A percentile compares a stretch with the other conserved stretches of the same genome.
These are phyloP conservation scores for Uropetala carovei DNA, from an alignment of 2,888 invertebrate species.

Conservation along the genomic window DNA sequence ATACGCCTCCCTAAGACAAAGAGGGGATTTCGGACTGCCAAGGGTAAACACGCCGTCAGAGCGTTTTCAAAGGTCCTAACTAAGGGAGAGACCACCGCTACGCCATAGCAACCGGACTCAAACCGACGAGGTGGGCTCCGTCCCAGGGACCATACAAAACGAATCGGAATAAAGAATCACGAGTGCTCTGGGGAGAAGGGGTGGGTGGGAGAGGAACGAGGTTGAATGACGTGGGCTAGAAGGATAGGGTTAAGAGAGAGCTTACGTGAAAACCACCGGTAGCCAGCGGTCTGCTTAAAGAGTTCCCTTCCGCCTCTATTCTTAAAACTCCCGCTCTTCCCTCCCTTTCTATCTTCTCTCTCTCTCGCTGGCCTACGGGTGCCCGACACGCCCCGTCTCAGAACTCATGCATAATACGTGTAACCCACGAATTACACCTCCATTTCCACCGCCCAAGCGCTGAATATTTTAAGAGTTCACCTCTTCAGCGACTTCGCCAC, in stretches of 20 bases:
- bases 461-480: conserved; percentile 57
- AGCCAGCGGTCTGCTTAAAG: conserved; percentile 36
- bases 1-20: background rate
- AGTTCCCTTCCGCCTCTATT: background rate
- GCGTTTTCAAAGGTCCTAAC: background rate
- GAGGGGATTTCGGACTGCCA: background rate
- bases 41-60: background rate
- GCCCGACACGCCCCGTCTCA: conserved; percentile 33
- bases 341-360: background rate
- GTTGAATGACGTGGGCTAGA: background rate
- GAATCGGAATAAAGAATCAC: conserved; percentile 5
- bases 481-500: conserved; percentile 59
- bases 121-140: conserved; percentile 31
- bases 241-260: background rate
- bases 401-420: conserved; percentile 54
- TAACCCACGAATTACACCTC: conserved; percentile 60
- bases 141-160: background rate
- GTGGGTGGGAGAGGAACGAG: background rate
- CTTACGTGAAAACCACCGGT: background rate
- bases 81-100: background rate
- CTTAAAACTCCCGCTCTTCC: background rate
- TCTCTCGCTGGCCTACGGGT: conserved; percentile 1
- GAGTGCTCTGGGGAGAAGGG: background rate
- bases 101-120: background rate
- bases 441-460: conserved; percentile 56